These are phyloP conservation scores for Coracias cyanogaster DNA, from an alignment of 2,797 vertebrate genomes.

Conservation along the genomic window DNA sequence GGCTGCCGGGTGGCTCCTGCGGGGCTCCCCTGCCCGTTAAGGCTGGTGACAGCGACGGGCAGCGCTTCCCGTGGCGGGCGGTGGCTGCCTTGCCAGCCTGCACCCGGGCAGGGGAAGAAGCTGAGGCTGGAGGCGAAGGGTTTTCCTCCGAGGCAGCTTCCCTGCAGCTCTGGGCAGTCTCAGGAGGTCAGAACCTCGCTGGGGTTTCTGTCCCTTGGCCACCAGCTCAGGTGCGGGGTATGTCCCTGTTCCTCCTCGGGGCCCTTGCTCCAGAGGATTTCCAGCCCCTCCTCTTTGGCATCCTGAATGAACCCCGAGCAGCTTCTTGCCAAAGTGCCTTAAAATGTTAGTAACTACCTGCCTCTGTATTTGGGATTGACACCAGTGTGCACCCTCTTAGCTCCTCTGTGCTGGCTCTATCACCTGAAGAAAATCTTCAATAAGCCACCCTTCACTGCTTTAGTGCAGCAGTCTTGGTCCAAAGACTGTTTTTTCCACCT, in stretches of 20 bases:
- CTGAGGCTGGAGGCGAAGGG: not conserved
- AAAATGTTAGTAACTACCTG: fast-evolving
- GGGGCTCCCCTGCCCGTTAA: fast-evolving
- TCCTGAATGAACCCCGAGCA: not conserved
- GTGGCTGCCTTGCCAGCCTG: fast-evolving
- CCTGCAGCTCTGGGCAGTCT: not conserved
- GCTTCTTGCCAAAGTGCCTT: not conserved
- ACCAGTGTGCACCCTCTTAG: not conserved
- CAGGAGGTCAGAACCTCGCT: fast-evolving
- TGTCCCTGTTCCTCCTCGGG: fast-evolving
- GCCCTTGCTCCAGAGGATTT: fast-evolving
- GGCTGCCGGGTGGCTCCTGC: not conserved
- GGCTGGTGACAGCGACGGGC: fast-evolving
- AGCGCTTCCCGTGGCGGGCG: fast-evolving
- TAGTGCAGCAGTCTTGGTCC: fast-evolving
- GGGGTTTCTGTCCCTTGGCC: not conserved
- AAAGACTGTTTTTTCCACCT: fast-evolving
- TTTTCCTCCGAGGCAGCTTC: not conserved
- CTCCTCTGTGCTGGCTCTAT: not conserved
- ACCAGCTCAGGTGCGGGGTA: not conserved
- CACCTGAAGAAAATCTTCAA: not conserved
- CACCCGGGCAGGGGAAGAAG: not conserved
- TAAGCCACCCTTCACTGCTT: fast-evolving
- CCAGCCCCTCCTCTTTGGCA: not conserved
- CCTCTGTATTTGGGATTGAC: not conserved